Conservation (phyloP, 2,113 vertebrate species). For the Thinocorus orbignyianus region DNA sequence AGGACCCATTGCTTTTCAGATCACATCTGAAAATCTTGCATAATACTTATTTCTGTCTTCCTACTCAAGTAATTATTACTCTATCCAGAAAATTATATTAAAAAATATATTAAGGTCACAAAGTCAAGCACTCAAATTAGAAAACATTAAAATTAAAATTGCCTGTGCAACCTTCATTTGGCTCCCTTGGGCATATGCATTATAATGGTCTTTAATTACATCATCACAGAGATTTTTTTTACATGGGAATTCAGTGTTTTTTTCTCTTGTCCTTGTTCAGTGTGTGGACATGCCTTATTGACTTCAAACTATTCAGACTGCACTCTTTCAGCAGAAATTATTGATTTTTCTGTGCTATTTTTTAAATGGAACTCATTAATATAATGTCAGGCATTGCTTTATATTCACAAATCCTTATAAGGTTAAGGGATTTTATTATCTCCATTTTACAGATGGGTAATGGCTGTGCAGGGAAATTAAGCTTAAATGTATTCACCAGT, state of each 20-base stretch:
- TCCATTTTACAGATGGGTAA: neutral
- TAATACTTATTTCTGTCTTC: neutral
- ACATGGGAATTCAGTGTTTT: neutral
- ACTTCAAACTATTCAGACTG: neutral
- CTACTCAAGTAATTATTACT: neutral
- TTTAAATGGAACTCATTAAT: slow-evolving; percentile 39
- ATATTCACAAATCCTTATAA: slow-evolving; percentile 8
- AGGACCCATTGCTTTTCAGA: neutral
- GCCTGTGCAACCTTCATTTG: neutral
- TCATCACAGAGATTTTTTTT: neutral
- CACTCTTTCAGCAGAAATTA: slow-evolving; percentile 6
- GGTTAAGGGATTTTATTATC: slow-evolving; percentile 26
- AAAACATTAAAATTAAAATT: slow-evolving; percentile 25
- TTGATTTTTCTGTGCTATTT: slow-evolving; percentile 27
- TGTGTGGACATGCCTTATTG: neutral
- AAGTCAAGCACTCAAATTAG: slow-evolving; percentile 15
- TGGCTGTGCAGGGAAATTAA: neutral
- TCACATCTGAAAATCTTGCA: neutral
- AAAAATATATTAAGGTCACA: neutral
- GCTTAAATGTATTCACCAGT: neutral
- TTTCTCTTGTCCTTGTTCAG: neutral
- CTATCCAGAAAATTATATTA: neutral
- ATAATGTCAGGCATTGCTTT: neutral
- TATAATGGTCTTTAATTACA: slow-evolving; percentile 25
- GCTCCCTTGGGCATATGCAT: neutral